These are phyloP conservation scores for Xylocopa sonorina DNA, from an alignment of 1,140 invertebrate genomes.

Conservation along the genomic window DNA sequence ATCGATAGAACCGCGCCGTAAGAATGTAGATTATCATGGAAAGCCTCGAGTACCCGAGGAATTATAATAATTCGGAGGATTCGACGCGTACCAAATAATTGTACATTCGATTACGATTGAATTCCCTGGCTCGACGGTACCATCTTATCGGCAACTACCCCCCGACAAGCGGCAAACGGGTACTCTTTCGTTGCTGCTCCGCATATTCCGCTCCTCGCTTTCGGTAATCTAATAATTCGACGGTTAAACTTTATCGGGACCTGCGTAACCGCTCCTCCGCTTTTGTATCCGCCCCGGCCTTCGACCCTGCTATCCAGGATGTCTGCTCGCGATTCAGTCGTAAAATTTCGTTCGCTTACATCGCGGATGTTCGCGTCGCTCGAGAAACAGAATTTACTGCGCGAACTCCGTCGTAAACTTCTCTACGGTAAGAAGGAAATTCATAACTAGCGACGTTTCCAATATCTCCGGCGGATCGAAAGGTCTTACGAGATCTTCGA, in stretches of 20 bases:
- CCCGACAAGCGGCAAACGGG: not conserved
- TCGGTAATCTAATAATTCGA: slow-evolving; percentile 22
- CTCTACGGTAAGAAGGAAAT: slow-evolving; percentile 33
- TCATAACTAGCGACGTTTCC: slow-evolving; percentile 53
- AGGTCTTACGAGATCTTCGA: slow-evolving; percentile 65
- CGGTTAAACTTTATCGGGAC: slow-evolving; percentile 34
- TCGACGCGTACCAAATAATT: not conserved
- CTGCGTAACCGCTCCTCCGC: not conserved
- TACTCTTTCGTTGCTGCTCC: not conserved
- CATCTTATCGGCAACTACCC: no score
- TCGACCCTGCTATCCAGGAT: not conserved
- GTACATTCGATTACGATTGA: not conserved
- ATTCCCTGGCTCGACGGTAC: not conserved
- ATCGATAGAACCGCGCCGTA: no score
- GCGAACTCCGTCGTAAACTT: slow-evolving; percentile 37
- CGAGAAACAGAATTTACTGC: slow-evolving; percentile 48
- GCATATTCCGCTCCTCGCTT: not conserved
- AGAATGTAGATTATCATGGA: no score
- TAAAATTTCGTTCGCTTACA: slow-evolving; percentile 39
- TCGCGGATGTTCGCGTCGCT: slow-evolving; percentile 47
- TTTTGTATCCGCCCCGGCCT: no score
- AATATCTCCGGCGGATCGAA: slow-evolving; percentile 54
- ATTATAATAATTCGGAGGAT: no score
- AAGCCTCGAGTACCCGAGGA: not conserved
- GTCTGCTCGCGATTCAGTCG: slow-evolving; percentile 17